Conservation (phyloP, 2,888 invertebrate genomes). For the Ecdyonurus torrentis region DNA sequence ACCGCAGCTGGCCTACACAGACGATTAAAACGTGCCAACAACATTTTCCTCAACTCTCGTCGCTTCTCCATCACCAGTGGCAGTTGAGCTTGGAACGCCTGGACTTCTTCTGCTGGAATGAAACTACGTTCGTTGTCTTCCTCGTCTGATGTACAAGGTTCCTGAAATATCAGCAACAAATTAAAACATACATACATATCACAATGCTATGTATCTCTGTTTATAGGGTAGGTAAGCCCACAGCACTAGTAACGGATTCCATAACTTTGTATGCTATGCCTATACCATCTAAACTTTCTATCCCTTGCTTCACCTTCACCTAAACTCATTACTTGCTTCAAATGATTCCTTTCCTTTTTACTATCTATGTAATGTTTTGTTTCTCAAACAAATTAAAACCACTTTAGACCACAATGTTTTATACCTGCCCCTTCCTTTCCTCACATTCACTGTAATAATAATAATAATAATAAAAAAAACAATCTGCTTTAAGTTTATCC, state of each 20-base stretch:
- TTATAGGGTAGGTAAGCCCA: not conserved
- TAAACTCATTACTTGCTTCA: no score
- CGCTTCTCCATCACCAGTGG: slow-evolving; percentile 1
- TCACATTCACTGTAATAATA: no score
- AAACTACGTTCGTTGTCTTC: slow-evolving; percentile 40
- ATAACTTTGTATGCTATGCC: not conserved
- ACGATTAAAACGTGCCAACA: not conserved
- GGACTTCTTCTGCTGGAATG: slow-evolving; percentile 78
- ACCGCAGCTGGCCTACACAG: not conserved
- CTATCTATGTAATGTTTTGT: no score
- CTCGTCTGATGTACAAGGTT: slow-evolving; percentile 55
- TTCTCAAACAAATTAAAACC: no score
- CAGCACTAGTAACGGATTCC: not conserved
- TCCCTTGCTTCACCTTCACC: no score
- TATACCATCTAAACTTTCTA: no score
- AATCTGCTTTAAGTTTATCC: no score
- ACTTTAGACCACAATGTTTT: no score
- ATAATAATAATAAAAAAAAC: no score
- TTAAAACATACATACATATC: slow-evolving; percentile 3
- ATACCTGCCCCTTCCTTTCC: no score
- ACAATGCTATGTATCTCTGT: slow-evolving; percentile 23
- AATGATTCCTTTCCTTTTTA: no score
- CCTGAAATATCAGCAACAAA: slow-evolving; percentile 33
- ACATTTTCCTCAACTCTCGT: not conserved
- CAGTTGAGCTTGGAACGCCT: slow-evolving; percentile 54